Conservation (phyloP, 2,113 vertebrate genomes). For the Pachypanchax playfairii region DNA sequence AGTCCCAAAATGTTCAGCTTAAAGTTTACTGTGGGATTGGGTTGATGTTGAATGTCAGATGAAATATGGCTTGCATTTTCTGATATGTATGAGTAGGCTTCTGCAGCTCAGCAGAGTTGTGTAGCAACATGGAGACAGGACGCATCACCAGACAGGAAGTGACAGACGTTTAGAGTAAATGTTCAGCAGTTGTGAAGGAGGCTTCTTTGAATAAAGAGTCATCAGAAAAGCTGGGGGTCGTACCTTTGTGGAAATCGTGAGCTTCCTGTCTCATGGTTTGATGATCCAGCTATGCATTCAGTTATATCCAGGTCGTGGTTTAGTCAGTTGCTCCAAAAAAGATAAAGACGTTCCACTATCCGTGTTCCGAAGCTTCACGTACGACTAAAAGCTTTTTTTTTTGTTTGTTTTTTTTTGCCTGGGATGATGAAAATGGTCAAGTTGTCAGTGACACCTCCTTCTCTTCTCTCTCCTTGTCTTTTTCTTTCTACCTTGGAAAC, state of each 20-base stretch:
- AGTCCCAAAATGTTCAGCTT: constrained; percentile 10
- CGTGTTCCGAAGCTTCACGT: constrained; percentile 7
- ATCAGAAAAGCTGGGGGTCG: no score
- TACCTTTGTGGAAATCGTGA: no score
- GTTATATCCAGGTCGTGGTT: neutral
- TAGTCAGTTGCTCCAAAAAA: constrained; percentile 8
- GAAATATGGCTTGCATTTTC: constrained; percentile 55
- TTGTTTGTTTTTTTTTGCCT: constrained; percentile 22
- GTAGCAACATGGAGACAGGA: constrained; percentile 4
- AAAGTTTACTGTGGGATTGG: constrained; percentile 4
- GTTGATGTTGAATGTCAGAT: constrained; percentile 12
- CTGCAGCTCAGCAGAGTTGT: constrained; percentile 31
- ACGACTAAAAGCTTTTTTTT: constrained; percentile 15
- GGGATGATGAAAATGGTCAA: constrained; percentile 24
- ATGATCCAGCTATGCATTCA: no score
- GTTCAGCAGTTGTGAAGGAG: no score
- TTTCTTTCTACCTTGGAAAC: constrained; percentile 41
- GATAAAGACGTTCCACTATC: constrained; percentile 3
- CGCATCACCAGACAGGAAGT: constrained; percentile 42
- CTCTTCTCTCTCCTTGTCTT: constrained; percentile 44
- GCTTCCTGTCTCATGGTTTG: no score
- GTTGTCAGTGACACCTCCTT: constrained; percentile 11
- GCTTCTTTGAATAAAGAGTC: no score
- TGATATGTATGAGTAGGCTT: constrained; percentile 63
- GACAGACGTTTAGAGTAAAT: no score